These are phyloP conservation scores for Chanos chanos DNA, from an alignment of 2,797 vertebrate species.

Conservation along the genomic window DNA sequence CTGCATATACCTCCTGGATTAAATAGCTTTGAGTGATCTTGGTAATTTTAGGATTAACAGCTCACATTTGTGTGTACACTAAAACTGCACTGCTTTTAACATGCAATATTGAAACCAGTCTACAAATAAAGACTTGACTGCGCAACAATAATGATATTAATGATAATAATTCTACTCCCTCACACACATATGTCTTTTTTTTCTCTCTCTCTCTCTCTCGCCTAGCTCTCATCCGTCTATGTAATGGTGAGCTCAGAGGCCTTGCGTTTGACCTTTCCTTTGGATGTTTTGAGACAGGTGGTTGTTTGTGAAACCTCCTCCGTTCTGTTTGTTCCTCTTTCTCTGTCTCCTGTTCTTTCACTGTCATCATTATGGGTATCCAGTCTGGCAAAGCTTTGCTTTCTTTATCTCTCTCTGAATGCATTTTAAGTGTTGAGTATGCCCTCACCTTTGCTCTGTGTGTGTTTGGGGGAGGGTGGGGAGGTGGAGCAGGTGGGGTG, in stretches of 20 bases:
- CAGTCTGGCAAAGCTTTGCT: constrained; percentile 58
- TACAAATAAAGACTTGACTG: too few relatives aligned
- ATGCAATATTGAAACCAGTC: too few relatives aligned
- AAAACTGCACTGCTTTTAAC: too few relatives aligned
- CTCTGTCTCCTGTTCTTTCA: constrained; percentile 57
- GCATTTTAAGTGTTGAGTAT: constrained; percentile 51
- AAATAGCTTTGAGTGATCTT: too few relatives aligned
- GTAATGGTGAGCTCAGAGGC: constrained; percentile 50
- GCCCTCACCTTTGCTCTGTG: constrained; percentile 20
- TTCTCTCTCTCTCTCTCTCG: neutral
- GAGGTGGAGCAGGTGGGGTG: too few relatives aligned
- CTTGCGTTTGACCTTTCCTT: constrained; percentile 59
- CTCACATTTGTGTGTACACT: too few relatives aligned
- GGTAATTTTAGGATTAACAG: too few relatives aligned
- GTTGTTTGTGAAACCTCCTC: constrained; percentile 69
- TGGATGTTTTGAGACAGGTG: constrained; percentile 69
- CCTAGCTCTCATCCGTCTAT: neutral
- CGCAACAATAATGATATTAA: too few relatives aligned
- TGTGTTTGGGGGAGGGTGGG: constrained; percentile 9
- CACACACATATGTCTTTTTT: constrained; percentile 24
- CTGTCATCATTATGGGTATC: constrained; percentile 56
- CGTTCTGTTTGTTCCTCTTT: constrained; percentile 63
- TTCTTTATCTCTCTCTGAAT: constrained; percentile 54
- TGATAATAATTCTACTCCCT: neutral
- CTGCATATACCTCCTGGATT: too few relatives aligned